These are phyloP conservation scores for Catalaphyllia jardinei DNA, from an alignment of 64 coral and sea anemone genomes.

Conservation along the genomic window DNA sequence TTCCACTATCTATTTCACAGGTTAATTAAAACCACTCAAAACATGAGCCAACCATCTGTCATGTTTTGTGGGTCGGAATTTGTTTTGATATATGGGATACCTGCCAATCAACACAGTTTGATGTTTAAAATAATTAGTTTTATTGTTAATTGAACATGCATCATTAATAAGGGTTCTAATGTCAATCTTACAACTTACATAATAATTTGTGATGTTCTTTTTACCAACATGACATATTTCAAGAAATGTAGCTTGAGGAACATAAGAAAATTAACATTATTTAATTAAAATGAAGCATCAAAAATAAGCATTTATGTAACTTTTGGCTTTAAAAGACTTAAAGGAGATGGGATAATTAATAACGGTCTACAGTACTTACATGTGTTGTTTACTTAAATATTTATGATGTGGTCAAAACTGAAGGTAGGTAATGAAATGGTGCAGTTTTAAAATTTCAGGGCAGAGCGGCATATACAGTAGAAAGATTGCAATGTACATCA, in stretches of 20 bases:
- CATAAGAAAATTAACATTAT: no score
- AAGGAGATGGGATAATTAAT: neutral
- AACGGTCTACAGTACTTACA: neutral
- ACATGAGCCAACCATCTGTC: neutral
- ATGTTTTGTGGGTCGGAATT: neutral
- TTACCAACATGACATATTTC: neutral
- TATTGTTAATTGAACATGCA: neutral
- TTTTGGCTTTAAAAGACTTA: no score
- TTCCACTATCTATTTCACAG: no score
- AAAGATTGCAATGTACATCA: no score
- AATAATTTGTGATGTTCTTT: neutral
- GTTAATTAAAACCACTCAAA: no score
- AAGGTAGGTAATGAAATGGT: neutral
- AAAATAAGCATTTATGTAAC: no score
- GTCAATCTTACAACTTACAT: neutral
- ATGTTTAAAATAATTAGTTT: no score
- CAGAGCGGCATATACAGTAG: neutral
- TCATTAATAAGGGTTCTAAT: neutral
- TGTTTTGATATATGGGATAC: neutral
- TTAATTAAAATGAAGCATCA: no score
- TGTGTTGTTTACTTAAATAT: neutral
- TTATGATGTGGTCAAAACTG: neutral
- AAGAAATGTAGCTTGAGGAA: no score
- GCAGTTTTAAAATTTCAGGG: neutral
- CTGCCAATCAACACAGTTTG: neutral